Percentiles rank a stretch among this genome's conserved stretches.
Conservation (phyloP, 2,113 vertebrate genomes). For the Cisticola juncidis region DNA sequence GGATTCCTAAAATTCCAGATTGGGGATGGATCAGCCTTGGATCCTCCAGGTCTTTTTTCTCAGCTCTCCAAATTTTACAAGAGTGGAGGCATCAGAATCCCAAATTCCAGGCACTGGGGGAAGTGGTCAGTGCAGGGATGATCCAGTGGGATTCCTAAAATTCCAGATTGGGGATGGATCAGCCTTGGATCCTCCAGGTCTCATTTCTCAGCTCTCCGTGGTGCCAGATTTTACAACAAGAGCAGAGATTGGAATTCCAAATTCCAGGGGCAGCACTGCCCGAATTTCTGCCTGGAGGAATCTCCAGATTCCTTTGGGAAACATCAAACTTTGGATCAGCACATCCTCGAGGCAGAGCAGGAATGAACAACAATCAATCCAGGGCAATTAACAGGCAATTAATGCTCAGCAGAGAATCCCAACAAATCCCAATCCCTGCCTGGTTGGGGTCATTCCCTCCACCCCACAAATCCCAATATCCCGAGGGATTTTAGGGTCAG, state of each 20-base stretch:
- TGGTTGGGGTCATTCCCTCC: too few species aligned
- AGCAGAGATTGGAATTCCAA: not conserved
- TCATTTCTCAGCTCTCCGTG: not conserved
- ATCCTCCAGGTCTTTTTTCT: not conserved
- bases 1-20: too few species aligned
- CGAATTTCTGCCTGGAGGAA: not conserved
- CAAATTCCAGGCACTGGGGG: not conserved
- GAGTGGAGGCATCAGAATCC: not conserved
- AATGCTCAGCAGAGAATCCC: not conserved
- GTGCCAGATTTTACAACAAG: too few species aligned
- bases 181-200: not conserved
- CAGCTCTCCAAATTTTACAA: not conserved
- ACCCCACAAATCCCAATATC: not conserved
- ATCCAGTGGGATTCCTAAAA: too few species aligned
- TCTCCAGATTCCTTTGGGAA: not conserved
- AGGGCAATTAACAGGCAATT: not conserved
- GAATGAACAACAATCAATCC: not conserved
- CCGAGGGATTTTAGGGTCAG: not conserved
- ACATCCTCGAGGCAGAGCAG: not conserved
- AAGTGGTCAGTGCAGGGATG: too few species aligned
- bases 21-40: not conserved
- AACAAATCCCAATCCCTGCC: not conserved
- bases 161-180: not conserved
- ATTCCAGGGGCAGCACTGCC: not conserved
- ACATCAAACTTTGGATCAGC: not conserved